phyloP scores from a whole-genome alignment of 2,797 vertebrate species.

The Acridotheres tristis region DNA sequence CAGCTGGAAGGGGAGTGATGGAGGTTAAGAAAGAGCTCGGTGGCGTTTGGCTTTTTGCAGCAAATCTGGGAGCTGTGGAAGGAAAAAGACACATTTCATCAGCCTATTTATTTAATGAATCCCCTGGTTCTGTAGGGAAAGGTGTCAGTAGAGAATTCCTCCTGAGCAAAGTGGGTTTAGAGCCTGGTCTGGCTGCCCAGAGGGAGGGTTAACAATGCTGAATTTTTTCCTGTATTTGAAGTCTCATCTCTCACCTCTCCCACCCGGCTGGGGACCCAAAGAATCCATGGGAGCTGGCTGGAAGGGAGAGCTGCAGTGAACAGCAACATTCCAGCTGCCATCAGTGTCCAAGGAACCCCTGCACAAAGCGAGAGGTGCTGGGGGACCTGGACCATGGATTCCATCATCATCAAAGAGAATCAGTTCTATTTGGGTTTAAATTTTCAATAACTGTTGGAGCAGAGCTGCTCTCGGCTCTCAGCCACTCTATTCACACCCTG shows the following conservation, averaged over 20 bases:
- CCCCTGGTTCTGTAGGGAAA: neutral
- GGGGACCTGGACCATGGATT: neutral
- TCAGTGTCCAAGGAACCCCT: neutral
- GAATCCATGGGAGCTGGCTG: rapidly evolving
- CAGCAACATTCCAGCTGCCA: neutral
- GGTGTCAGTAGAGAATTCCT: neutral
- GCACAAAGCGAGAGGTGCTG: rapidly evolving
- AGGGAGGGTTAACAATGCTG: neutral
- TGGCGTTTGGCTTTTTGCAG: neutral
- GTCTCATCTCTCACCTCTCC: neutral
- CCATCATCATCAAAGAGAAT: neutral
- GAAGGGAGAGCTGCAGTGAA: neutral
- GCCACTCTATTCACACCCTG: neutral
- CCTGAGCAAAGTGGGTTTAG: rapidly evolving
- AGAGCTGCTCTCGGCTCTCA: neutral
- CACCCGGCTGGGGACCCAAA: neutral
- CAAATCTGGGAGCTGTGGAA: neutral
- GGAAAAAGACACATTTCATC: neutral
- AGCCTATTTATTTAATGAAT: neutral
- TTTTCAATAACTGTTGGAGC: conserved; percentile 32
- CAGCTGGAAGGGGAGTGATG: neutral
- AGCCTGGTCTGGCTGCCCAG: neutral
- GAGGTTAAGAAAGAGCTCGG: neutral
- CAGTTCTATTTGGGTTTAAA: conserved; percentile 38
- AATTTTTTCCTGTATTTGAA: neutral